Evolutionary conservation across 2,888 invertebrate genomes (phyloP), one percentile per base, ranked within the genome.

Genomic region (Pyrocoelia pectoralis): DNA sequence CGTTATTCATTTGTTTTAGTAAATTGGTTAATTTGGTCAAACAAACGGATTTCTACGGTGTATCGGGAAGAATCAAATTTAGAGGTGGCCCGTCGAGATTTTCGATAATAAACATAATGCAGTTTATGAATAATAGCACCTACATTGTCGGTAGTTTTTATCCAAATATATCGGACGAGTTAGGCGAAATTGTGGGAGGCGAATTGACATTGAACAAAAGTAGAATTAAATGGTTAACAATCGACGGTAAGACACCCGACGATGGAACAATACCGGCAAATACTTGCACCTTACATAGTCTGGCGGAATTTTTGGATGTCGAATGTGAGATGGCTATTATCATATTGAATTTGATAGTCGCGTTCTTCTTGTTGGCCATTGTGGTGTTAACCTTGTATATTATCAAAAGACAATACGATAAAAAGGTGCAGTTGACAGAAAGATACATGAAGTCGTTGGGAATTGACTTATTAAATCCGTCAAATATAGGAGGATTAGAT

Each of bases 311-410:
- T 5, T 82, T 95, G 24, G 84, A 85, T 68, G 87, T 89, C 0
- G 86, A 87, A 59, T 96, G 95, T 80, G 89, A 91, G 73, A 85
- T 86, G 28, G 91, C 93, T 0, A 85, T 90, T 58, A 85, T 90
- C 5, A 83, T 90, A 17, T 85, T 86, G 6, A 89, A 89, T 69
- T 79, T 90, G 6, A 80, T 89, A 24, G 70, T 77, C 1, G 81
- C 88, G n/a, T 82, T 85, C n/a, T 65, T 84, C 41, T 70, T 86
- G 13, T 82, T 89, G 5, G 74, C 87, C n/a, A 76, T 85, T 14
- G 70, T 87, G 28, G 83, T 88, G 1, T 76, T 87, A 9, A 77
- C 85, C n/a, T 84, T 86, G 1, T 87, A 89, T 69, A 79, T 88
- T 46, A 82, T 89, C 67, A 86, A 91, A 74, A 90, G 89, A 75